Evolutionary conservation across 1,140 invertebrate genomes (phyloP), one percentile per base, ranked within the genome.

Genomic region (Drosophila teissieri): DNA sequence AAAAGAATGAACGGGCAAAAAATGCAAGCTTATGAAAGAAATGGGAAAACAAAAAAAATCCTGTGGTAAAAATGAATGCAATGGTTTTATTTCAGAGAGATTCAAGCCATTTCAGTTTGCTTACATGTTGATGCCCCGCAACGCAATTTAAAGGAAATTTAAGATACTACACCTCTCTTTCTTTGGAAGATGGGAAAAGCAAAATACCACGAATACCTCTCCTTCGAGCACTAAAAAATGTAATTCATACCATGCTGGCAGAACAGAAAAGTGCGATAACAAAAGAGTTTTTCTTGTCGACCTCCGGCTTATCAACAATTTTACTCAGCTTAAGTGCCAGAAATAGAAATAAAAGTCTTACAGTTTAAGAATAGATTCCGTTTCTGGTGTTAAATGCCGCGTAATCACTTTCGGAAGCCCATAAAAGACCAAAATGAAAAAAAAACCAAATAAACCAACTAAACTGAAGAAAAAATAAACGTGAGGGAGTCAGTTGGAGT

Each of bases 331-430:
- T 44, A 40, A 53, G 24, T 2, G 24, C 72, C 42, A 49, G 58
- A 76, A 76, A 75, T 76, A 76, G 73, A 76, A 57, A 65, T 53
- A 58, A 58, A 75, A 57, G 42, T 45, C 49, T 52, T 63, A 65
- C 27, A 53, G 48, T 64, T 46, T 46, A 42, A 27, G 40, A 55
- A 65, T 53, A 53, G 69, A 39, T 34, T 57, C 22, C 6, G 39
- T 45, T 67, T 53, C 37, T 44, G 55, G 68, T 81, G 79, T 60
- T 62, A 81, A 85, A 64, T 70, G 81, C 81, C 84, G 78, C 83
- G 82, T 88, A 88, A 85, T 85, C 82, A 85, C 78, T 88, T 88
- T 85, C 78, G 70, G 82, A 82, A 88, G 82, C 78, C 76, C 70
- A 55, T 73, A 72, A 72, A 48, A 67, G 80, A 54, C 63, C 37